Conservation (phyloP, 2,113 vertebrate species). For the Gallinago undulata region DNA sequence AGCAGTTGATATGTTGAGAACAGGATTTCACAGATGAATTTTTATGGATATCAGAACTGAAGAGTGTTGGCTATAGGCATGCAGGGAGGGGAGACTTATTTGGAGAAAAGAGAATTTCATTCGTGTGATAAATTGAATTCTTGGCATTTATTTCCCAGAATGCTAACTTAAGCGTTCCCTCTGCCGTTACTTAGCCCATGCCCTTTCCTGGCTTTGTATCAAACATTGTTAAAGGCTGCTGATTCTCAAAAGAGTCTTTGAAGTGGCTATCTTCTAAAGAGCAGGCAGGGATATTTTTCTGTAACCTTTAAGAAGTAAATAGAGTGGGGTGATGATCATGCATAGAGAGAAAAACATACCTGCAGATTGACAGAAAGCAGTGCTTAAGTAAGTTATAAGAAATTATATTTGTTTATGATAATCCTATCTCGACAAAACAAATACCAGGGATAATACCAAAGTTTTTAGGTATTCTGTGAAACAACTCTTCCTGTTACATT, state of each 20-base stretch:
- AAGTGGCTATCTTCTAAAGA: conserved; percentile 66
- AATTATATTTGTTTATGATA: background rate
- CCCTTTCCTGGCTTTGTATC: conserved; percentile 49
- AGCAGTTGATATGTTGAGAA: background rate
- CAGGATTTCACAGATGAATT: background rate
- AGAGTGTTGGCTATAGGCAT: background rate
- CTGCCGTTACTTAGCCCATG: background rate
- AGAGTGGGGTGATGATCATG: background rate
- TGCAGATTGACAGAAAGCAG: background rate
- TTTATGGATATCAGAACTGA: background rate
- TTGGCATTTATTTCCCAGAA: conserved; percentile 27
- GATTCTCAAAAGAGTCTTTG: conserved; percentile 58
- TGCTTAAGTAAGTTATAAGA: background rate
- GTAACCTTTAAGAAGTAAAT: conserved; percentile 49
- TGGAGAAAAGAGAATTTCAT: background rate
- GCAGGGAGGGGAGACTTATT: background rate
- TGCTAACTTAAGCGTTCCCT: conserved; percentile 11
- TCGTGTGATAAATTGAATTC: background rate
- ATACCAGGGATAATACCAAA: background rate
- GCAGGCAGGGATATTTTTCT: conserved; percentile 54
- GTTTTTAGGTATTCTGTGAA: background rate
- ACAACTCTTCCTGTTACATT: background rate
- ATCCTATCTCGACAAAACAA: background rate
- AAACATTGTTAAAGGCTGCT: conserved; percentile 47
- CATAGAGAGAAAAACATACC: background rate